Conservation (phyloP, 2,888 invertebrate genomes). For the Apotomis betuletana region DNA sequence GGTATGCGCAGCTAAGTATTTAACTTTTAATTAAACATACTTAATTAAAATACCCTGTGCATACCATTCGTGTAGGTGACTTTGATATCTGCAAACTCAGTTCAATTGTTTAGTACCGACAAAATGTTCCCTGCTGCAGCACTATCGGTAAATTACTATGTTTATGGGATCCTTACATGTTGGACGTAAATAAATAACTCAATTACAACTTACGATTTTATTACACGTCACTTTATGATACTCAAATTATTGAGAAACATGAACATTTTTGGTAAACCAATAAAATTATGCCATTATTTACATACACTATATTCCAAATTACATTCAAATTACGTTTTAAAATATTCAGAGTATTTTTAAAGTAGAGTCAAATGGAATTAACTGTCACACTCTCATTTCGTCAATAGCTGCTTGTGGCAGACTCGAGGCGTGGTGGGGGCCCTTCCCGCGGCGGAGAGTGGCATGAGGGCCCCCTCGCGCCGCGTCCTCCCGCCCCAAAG, state of each 20-base stretch:
- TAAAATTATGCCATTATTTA: constrained; percentile 54
- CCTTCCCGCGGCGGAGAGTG: constrained; percentile 71
- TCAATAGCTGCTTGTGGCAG: constrained; percentile 93
- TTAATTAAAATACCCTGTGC: no score
- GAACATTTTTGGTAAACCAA: constrained; percentile 67
- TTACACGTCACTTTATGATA: constrained; percentile 74
- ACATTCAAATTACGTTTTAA: constrained; percentile 61
- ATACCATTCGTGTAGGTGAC: no score
- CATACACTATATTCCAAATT: constrained; percentile 60
- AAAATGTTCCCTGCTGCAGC: no score
- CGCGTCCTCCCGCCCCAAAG: constrained; percentile 60
- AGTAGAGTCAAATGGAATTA: constrained; percentile 64
- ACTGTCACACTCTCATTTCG: constrained; percentile 95
- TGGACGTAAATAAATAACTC: not conserved
- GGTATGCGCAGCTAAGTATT: no score
- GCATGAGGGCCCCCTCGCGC: constrained; percentile 69
- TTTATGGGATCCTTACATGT: no score
- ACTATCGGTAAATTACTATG: no score
- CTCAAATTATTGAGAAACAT: constrained; percentile 67
- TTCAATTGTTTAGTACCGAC: no score
- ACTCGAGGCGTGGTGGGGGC: constrained; percentile 81
- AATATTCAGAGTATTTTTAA: constrained; percentile 60
- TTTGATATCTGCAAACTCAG: no score
- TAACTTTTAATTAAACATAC: no score
- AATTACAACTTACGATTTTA: constrained; percentile 45